These are phyloP conservation scores for Phrynosoma blainvillii DNA, from an alignment of 2,113 vertebrate genomes.

Conservation along the genomic window DNA sequence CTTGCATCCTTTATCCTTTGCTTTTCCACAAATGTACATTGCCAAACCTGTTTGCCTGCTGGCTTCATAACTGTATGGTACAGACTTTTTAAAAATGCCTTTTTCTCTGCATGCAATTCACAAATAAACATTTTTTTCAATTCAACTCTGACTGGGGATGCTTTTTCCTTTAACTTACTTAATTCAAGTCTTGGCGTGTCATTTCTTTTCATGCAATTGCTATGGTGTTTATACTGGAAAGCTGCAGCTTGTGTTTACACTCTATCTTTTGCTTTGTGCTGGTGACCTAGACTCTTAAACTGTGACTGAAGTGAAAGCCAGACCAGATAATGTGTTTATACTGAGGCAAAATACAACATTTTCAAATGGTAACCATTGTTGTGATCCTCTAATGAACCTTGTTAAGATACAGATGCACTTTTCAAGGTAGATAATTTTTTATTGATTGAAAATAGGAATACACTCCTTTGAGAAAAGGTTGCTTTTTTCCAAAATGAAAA, in stretches of 20 bases:
- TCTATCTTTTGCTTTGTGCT: constrained; percentile 41
- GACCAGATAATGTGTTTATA: constrained; percentile 23
- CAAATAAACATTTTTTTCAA: constrained; percentile 73
- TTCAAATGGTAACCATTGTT: constrained; percentile 35
- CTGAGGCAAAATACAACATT: constrained; percentile 31
- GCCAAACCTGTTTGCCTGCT: constrained; percentile 64
- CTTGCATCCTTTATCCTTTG: constrained; percentile 54
- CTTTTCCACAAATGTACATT: constrained; percentile 63
- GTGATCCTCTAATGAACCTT: constrained; percentile 12
- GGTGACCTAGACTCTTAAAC: constrained; percentile 38
- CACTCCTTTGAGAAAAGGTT: neutral
- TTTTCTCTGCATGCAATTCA: constrained; percentile 67
- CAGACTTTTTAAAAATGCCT: constrained; percentile 56
- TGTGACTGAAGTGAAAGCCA: constrained; percentile 49
- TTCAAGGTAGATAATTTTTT: constrained; percentile 5
- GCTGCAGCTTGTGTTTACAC: constrained; percentile 10
- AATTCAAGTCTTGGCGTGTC: constrained; percentile 61
- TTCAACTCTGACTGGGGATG: constrained; percentile 65
- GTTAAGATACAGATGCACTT: constrained; percentile 18
- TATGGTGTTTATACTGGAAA: constrained; percentile 22
- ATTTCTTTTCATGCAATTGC: constrained; percentile 50
- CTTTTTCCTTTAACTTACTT: constrained; percentile 68
- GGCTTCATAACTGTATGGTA: constrained; percentile 64
- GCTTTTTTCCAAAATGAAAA: neutral
- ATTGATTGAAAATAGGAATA: neutral